Evolutionary conservation across 2,113 vertebrate species (phyloP).

Genomic region (Amphiprion percula): DNA sequence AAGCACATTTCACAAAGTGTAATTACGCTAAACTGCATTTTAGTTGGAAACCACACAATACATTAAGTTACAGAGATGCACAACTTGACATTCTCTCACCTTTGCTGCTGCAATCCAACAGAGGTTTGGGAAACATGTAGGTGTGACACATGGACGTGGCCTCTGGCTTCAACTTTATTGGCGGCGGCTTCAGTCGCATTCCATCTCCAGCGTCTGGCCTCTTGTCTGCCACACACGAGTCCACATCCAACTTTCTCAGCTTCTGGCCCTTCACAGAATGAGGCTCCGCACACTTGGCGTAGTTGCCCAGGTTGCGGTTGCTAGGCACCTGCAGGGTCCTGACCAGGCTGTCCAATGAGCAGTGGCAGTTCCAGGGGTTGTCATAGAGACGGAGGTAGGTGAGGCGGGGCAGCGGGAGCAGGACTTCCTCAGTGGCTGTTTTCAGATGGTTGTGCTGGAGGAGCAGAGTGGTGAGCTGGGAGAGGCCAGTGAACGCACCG

Average conservation of each 20-base stretch:
- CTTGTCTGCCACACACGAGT: conserved; percentile 78
- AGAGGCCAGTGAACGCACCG: conserved; percentile 90
- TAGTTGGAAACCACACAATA: too few relatives aligned
- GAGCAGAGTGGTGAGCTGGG: conserved; percentile 91
- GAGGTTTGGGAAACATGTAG: conserved; percentile 90
- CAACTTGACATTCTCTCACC: conserved; percentile 83
- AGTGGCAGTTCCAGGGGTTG: conserved; percentile 95
- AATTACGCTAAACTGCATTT: too few relatives aligned
- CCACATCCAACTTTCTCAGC: conserved; percentile 87
- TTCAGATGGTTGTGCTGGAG: conserved; percentile 94
- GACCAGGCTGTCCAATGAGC: conserved; percentile 90
- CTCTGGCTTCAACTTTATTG: conserved; percentile 75
- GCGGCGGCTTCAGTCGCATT: conserved; percentile 50
- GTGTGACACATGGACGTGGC: conserved; percentile 90
- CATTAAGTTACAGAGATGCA: not conserved
- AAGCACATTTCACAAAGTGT: too few relatives aligned
- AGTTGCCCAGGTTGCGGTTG: conserved; percentile 94
- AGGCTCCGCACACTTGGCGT: conserved; percentile 90
- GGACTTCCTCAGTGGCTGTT: conserved; percentile 88
- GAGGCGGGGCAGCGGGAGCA: conserved; percentile 90
- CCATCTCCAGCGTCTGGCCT: conserved; percentile 37
- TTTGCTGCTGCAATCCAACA: conserved; percentile 93
- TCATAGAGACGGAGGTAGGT: conserved; percentile 93
- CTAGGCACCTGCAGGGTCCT: conserved; percentile 93
- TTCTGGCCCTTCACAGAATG: conserved; percentile 85